Base-by-base conservation (phyloP, 2,797 vertebrate genomes). In the Characodon lateralis region DNA sequence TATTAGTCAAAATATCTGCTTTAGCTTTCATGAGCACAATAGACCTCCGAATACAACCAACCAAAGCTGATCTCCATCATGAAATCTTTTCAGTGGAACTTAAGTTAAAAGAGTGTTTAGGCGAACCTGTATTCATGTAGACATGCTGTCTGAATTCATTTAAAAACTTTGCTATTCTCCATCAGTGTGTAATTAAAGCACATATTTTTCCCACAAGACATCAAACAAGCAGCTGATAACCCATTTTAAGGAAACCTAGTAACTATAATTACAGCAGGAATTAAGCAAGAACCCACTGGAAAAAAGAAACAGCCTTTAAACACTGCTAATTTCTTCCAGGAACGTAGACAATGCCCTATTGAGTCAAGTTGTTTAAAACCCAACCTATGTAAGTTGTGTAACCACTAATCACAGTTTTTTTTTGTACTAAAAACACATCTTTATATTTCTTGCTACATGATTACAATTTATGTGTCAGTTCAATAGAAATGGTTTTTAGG, bases 1-100 rank as follows among this genome's bases (percentile, higher is more conserved):
- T 76, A 53, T 89, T 28, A 81, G 87, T 81, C 90, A 89, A 91
- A 92, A 91, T 85, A 91, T 88, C 78, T 2, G 61, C 83, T 85
- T 50, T 12, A 26, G 74, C 86, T 86, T 79, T 81, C 68, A 28
- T 53, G 78, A 85, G 78, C 82, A 81, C 74, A 88, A 89, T 83
- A 88, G 79, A 46, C 83, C 31, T 55, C 74, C 3, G 0, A 0
- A 77, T 85, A 81, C 24, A 72, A 72, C 22, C 70, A 81, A 71
- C 43, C 7, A 8, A 31, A 43, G 70, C 77, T 71, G 63, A 85
- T 89, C 77, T 73, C 68, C 82, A 84, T 82, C 51, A 56, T 59
- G 78, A 72, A 22, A 51, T 18, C 16, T 69, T 81, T 84, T 84
- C 78, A 78, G 73, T 61, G 16, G 71, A 81, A 75, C 78, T 83